Conservation (phyloP, 2,797 vertebrate genomes). For the Stomatorhinus walkeri region DNA sequence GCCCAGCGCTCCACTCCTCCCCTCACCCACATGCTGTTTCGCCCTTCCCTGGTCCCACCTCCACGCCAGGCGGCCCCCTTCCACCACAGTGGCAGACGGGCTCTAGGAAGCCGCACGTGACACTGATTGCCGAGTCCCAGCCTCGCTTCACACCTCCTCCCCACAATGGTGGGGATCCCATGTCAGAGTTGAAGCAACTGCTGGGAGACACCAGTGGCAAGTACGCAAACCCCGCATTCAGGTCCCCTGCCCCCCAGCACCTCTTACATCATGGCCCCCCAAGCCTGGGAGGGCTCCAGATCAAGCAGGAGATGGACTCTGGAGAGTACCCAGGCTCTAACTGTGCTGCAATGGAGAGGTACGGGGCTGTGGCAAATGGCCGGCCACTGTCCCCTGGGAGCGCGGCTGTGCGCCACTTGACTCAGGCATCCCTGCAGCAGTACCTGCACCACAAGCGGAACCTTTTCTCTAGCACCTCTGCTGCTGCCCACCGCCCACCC, state of each 20-base stretch:
- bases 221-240: constrained; percentile 71
- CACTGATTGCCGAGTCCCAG: constrained; percentile 53
- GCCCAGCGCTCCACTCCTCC: constrained; percentile 39
- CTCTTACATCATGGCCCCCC: constrained; percentile 27
- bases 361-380: constrained; percentile 50
- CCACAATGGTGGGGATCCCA: constrained; percentile 68
- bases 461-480: constrained; percentile 74
- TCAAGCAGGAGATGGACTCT: constrained; percentile 62
- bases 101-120: constrained; percentile 55
- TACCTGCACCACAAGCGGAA: constrained; percentile 92
- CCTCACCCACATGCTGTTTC: constrained; percentile 62
- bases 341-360: constrained; percentile 52
- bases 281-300: constrained; percentile 38
- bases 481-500: constrained; percentile 37
- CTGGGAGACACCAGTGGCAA: constrained; percentile 73
- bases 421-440: constrained; percentile 89
- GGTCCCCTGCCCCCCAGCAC: constrained; percentile 62
- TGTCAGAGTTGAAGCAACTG: constrained; percentile 90
- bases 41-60: constrained; percentile 55
- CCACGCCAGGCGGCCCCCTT: constrained; percentile 48
- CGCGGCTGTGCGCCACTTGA: constrained; percentile 72
- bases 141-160: constrained; percentile 45
- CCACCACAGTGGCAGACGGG: constrained; percentile 48
- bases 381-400: constrained; percentile 54
- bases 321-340: constrained; percentile 49